Evolutionary conservation across 2,888 invertebrate genomes (phyloP).

Genomic region (Limnephilus lunatus): DNA sequence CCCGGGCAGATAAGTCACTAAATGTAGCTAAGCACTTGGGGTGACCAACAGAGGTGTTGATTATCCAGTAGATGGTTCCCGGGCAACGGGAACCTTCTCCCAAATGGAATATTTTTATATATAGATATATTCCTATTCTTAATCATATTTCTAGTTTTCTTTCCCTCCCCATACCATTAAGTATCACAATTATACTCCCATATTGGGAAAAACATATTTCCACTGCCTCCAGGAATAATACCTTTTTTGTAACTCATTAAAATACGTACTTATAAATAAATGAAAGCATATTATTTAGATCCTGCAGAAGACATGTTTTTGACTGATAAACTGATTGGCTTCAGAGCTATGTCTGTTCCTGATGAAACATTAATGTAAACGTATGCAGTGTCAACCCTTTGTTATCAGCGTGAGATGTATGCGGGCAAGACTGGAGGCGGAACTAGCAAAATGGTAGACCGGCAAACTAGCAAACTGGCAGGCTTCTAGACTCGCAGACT

Average conservation of each 20-base stretch:
- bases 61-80: too few relatives aligned
- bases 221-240: not conserved
- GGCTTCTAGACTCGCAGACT: not conserved
- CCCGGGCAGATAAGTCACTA: too few relatives aligned
- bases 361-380: not conserved
- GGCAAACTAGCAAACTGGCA: not conserved
- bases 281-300: not conserved
- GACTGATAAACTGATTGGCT: not conserved
- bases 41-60: too few relatives aligned
- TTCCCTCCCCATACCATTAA: not conserved
- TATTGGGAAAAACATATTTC: not conserved
- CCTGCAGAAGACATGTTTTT: not conserved
- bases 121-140: not conserved
- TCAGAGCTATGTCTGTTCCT: not conserved
- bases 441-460: not conserved
- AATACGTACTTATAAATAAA: not conserved
- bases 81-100: too few relatives aligned
- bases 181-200: not conserved
- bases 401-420: conserved; percentile 13
- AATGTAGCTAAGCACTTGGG: too few relatives aligned
- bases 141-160: not conserved
- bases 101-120: too few relatives aligned
- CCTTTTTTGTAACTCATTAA: not conserved
- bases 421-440: conserved; percentile 35
- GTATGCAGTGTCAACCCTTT: conserved; percentile 38